phyloP scores from a whole-genome alignment of 2,113 vertebrate genomes.

The Ardeotis arabs region DNA sequence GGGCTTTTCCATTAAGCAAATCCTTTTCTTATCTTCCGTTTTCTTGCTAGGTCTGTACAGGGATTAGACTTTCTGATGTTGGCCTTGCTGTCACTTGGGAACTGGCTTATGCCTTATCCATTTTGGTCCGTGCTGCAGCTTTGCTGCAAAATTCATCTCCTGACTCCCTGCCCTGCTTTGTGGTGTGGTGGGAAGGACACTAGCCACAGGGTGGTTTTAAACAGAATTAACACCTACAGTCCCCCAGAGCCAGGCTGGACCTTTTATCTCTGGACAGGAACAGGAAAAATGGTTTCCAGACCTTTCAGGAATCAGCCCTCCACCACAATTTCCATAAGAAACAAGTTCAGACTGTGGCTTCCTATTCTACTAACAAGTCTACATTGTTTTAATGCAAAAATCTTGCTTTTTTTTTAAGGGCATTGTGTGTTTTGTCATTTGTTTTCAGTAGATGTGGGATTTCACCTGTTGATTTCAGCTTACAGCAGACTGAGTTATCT shows the following conservation, averaged over 20 bases:
- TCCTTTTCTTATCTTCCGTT: background rate
- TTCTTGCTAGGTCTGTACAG: background rate
- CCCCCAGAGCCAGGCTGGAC: background rate
- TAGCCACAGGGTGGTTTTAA: background rate
- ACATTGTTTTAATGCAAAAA: background rate
- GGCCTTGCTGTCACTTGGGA: background rate
- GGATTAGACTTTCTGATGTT: conserved; percentile 18
- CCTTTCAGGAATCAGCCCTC: background rate
- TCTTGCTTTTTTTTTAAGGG: fast-evolving
- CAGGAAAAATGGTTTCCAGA: background rate
- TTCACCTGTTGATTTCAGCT: background rate
- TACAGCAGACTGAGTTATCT: background rate
- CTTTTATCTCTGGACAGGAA: background rate
- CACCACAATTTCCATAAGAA: background rate
- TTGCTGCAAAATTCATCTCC: background rate
- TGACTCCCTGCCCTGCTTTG: background rate
- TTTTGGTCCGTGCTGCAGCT: background rate
- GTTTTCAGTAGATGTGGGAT: background rate
- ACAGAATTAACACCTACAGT: background rate
- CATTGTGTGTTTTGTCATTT: background rate
- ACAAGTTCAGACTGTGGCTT: background rate
- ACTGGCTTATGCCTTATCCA: background rate
- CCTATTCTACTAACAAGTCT: background rate
- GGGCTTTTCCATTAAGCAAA: background rate
- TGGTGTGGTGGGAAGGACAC: background rate